Evolutionary conservation across 2,888 invertebrate species (phyloP).

Genomic region (Apoderus coryli): DNA sequence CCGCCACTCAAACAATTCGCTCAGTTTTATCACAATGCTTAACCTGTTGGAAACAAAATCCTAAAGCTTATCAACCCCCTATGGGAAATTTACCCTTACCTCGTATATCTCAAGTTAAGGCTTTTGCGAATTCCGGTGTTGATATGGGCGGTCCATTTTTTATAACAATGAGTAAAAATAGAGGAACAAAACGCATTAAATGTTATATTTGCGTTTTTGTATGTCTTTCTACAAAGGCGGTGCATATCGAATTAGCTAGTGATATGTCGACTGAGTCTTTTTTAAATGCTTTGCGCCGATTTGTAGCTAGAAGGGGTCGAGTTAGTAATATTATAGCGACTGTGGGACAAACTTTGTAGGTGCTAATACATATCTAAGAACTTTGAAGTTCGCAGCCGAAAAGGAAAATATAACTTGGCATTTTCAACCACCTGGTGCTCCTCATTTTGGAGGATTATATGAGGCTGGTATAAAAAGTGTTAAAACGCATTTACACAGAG

Average conservation of each 20-base stretch:
- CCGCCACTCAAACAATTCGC: too few species aligned
- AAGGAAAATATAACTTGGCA: too few species aligned
- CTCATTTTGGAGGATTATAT: too few species aligned
- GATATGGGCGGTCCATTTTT: slow-evolving; percentile 16
- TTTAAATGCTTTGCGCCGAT: slow-evolving; percentile 14
- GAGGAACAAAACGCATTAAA: slow-evolving; percentile 12
- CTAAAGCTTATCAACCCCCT: slow-evolving; percentile 7
- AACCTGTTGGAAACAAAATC: slow-evolving; percentile 12
- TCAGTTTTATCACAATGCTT: too few species aligned
- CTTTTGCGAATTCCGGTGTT: slow-evolving; percentile 13
- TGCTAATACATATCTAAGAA: too few species aligned
- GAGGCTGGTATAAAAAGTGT: too few species aligned
- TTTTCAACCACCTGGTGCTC: too few species aligned
- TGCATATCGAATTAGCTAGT: slow-evolving; percentile 14
- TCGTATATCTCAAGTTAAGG: slow-evolving; percentile 12
- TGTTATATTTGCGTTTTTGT: slow-evolving; percentile 15
- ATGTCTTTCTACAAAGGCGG: slow-evolving; percentile 14
- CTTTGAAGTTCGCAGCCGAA: too few species aligned
- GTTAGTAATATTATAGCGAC: slow-evolving; percentile 12
- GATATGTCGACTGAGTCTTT: slow-evolving; percentile 13
- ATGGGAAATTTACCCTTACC: slow-evolving; percentile 14
- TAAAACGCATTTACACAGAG: too few species aligned
- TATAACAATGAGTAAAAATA: slow-evolving; percentile 13
- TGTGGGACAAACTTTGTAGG: slow-evolving; percentile 14
- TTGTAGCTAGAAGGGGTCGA: slow-evolving; percentile 14